phyloP scores from a whole-genome alignment of 2,113 vertebrate species.

The Orientallactaga bullata region DNA sequence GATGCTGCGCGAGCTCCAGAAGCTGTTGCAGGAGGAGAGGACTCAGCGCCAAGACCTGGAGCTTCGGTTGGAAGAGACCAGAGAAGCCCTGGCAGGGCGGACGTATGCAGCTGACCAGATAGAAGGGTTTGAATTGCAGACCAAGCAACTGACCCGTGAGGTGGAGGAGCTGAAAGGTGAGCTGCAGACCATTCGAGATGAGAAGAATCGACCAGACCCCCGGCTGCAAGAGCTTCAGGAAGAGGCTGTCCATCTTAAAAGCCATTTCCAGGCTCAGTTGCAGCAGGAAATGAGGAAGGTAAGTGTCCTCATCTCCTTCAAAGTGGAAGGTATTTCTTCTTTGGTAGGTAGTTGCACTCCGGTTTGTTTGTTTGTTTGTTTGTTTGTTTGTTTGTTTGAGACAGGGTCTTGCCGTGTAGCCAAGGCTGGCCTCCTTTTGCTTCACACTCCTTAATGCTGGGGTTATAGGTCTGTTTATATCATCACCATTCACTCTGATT shows the following conservation, averaged over 20 bases:
- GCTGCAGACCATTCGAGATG: constrained; percentile 85
- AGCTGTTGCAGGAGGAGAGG: constrained; percentile 92
- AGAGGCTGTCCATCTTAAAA: constrained; percentile 89
- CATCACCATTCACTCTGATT: background rate
- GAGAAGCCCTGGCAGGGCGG: constrained; percentile 83
- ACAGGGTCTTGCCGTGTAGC: background rate
- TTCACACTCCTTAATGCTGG: background rate
- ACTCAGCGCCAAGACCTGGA: constrained; percentile 90
- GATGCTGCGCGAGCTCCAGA: constrained; percentile 96
- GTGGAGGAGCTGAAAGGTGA: constrained; percentile 88
- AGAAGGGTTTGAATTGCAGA: constrained; percentile 87
- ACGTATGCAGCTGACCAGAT: constrained; percentile 84
- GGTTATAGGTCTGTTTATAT: background rate
- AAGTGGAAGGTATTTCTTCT: background rate
- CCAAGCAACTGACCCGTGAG: constrained; percentile 87
- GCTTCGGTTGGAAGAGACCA: constrained; percentile 90
- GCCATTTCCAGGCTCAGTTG: constrained; percentile 91
- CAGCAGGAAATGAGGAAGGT: constrained; percentile 94
- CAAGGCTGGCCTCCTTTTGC: background rate
- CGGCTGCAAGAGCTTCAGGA: constrained; percentile 89
- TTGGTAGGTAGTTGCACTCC: constrained; percentile 6
- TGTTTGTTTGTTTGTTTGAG: background rate
- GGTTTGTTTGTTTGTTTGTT: too few species aligned
- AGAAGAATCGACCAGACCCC: constrained; percentile 89
- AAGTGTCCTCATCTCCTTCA: constrained; percentile 46